Conservation (phyloP, 2,113 vertebrate species). For the Rallus limicola region DNA sequence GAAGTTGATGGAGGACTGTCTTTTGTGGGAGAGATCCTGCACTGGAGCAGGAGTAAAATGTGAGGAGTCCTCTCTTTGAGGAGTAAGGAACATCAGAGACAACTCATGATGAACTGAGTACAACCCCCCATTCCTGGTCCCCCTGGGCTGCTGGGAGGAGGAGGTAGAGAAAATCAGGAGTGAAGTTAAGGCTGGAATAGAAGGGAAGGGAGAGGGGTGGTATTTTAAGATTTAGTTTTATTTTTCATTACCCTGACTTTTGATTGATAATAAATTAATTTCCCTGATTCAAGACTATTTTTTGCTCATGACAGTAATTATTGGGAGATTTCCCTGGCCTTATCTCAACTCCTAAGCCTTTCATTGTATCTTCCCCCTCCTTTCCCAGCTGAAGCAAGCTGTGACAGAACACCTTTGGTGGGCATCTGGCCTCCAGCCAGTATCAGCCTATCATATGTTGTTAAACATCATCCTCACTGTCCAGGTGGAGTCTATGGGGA, state of each 20-base stretch:
- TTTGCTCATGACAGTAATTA: rapidly evolving
- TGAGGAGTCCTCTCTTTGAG: no score
- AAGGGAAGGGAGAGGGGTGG: background rate
- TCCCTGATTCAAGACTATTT: background rate
- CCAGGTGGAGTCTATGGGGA: background rate
- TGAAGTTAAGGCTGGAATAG: rapidly evolving
- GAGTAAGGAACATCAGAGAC: background rate
- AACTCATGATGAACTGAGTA: rapidly evolving
- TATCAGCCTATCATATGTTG: no score
- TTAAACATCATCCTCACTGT: background rate
- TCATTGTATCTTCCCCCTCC: background rate
- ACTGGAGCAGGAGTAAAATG: background rate
- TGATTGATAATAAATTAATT: background rate
- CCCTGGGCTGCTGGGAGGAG: rapidly evolving
- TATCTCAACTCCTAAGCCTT: rapidly evolving
- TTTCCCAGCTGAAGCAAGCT: background rate
- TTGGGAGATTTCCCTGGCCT: background rate
- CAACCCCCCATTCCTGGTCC: rapidly evolving
- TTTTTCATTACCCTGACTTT: background rate
- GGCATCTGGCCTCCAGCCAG: background rate
- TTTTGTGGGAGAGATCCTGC: rapidly evolving
- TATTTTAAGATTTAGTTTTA: background rate
- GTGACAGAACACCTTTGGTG: background rate
- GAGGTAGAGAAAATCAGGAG: background rate
- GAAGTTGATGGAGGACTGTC: background rate